A percentile compares a stretch with the other conserved stretches of the same genome.
Evolutionary conservation across 2,888 invertebrate species (phyloP).

Genomic region (Limenitis camilla): DNA sequence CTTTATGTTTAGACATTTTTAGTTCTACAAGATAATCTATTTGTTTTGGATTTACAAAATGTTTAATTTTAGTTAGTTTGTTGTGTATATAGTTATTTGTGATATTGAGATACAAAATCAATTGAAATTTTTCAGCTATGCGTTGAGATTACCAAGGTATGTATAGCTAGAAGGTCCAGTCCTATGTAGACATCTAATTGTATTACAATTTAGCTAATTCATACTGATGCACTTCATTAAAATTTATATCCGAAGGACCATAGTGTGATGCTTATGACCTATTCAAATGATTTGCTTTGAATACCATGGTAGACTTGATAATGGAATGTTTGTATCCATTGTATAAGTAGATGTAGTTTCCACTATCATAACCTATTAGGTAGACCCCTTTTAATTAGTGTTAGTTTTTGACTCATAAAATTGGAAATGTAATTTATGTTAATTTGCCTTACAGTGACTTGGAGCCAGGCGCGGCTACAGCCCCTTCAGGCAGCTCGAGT

Average conservation of each 20-base stretch:
- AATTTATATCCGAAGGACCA: constrained; percentile 10
- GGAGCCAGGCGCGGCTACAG: constrained; percentile 61
- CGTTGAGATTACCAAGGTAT: no score
- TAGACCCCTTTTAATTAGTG: no score
- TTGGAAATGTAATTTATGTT: background rate
- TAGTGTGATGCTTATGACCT: constrained; percentile 2
- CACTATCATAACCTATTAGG: no score
- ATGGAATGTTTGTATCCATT: background rate
- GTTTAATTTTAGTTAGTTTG: no score
- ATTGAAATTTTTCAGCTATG: no score
- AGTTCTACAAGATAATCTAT: no score
- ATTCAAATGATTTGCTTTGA: constrained; percentile 1
- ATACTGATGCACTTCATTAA: background rate
- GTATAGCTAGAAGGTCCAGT: no score
- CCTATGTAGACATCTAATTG: background rate
- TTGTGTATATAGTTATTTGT: no score
- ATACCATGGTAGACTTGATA: background rate
- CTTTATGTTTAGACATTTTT: no score
- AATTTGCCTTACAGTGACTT: constrained; percentile 48
- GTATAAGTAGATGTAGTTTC: background rate
- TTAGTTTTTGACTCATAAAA: no score
- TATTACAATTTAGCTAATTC: constrained; percentile 1
- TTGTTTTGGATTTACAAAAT: no score
- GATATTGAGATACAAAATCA: no score
- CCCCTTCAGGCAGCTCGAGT: constrained; percentile 68